phyloP scores from a whole-genome alignment of 2,797 vertebrate species.

The Calcarius lapponicus region DNA sequence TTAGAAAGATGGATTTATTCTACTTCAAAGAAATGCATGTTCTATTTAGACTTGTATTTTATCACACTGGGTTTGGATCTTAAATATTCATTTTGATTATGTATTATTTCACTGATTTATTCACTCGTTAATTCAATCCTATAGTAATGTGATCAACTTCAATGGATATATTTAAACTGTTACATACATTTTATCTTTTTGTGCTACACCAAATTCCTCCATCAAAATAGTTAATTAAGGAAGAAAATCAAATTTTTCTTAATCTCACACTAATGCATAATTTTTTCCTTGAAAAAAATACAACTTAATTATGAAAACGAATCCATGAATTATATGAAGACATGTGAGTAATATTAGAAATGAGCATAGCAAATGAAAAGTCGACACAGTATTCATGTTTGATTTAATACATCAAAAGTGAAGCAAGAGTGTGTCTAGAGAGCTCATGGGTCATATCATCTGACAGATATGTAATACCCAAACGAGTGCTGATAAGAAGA shows the following conservation, averaged over 20 bases:
- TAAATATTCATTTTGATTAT: conserved; percentile 68
- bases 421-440: background rate
- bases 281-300: conserved; percentile 42
- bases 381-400: conserved; percentile 23
- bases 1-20: conserved; percentile 57
- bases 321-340: conserved; percentile 46
- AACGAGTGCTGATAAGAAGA: background rate
- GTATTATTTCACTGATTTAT: conserved; percentile 64
- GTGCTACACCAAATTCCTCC: conserved; percentile 25
- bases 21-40: conserved; percentile 54
- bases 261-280: conserved; percentile 41
- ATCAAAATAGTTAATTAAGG: conserved; percentile 67
- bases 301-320: conserved; percentile 56
- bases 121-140: conserved; percentile 60
- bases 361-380: conserved; percentile 42
- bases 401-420: conserved; percentile 44
- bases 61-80: conserved; percentile 46
- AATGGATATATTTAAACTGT: conserved; percentile 53
- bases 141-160: conserved; percentile 54
- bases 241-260: conserved; percentile 58
- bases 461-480: background rate
- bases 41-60: conserved; percentile 65
- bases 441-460: conserved; percentile 7
- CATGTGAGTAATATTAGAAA: conserved; percentile 31
- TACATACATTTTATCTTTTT: conserved; percentile 59